Base-by-base conservation (phyloP, 2,797 vertebrate species). In the Sebastes elongatus region DNA sequence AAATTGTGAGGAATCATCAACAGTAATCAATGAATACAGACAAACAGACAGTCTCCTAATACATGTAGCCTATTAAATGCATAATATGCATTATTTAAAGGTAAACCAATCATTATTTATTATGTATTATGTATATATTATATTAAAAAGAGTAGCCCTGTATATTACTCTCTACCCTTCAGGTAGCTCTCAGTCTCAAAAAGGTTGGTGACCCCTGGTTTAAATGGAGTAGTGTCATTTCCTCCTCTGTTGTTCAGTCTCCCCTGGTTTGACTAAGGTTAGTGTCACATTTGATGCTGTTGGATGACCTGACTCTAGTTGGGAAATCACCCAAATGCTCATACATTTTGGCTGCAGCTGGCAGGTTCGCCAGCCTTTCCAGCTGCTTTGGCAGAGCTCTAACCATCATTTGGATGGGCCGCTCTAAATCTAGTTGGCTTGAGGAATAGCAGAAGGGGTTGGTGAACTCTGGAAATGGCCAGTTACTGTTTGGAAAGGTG, bases 351-450 rank as follows among this genome's bases (percentile, higher is more conserved):
- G 90, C 84, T 76, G 75, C 80, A 70, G 74, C 55, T 65, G 57
- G 71, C 68, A 25, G 81, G n/a, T 82, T 46, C 10, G 79, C 88
- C 86, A 70, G 84, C 78, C 64, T 81, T 83, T 90, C 88, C 91
- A 92, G 90, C 87, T 91, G 88, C 92, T 90, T 71, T 93, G 92
- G 93, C 90, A 93, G 70, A 81, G 30, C 65, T 4, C 63, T 42
- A 6, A 35, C 62, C 77, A 10, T 81, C 86, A 84, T 86, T 91
- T 90, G 91, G 92, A 89, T 0, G 27, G 5, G 38, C 18, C 23
- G 4, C 81, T 74, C 46, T 5, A 10, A 74, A 70, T 79, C 42
- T 27, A 60, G 80, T 71, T 86, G 91, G 84, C 83, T 49, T 53
- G 57, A 66, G 75, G 55, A 74, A 60, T 0, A 64, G 69, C 66